Percentiles rank a stretch among this genome's conserved stretches.
phyloP scores from a whole-genome alignment of 2,888 invertebrate genomes.

The Halictus quadricinctus region DNA sequence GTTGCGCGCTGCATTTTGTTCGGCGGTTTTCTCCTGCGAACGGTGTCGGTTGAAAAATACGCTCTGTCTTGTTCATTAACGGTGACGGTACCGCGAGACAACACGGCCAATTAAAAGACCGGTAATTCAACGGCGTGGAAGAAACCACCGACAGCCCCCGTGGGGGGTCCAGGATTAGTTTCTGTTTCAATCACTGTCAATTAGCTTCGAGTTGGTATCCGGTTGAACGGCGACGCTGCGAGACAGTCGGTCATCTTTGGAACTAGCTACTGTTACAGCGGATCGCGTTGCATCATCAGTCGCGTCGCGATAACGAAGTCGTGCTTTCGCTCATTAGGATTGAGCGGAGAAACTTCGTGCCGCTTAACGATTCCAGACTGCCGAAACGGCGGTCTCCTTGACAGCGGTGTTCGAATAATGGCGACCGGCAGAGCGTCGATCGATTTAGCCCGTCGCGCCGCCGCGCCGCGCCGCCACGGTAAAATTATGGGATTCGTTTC shows the following conservation, averaged over 20 bases:
- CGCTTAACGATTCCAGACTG: conserved; percentile 54
- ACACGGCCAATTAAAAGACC: not conserved
- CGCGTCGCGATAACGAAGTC: conserved; percentile 70
- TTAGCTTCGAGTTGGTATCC: conserved; percentile 60
- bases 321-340: conserved; percentile 74
- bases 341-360: conserved; percentile 45
- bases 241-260: conserved; percentile 58
- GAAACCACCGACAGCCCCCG: not conserved
- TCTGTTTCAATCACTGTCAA: conserved; percentile 63
- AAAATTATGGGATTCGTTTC: conserved; percentile 9
- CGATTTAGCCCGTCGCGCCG: not conserved
- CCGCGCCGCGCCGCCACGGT: not conserved
- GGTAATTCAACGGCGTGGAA: not conserved
- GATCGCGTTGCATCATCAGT: conserved; percentile 70
- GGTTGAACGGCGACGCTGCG: conserved; percentile 42
- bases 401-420: conserved; percentile 7
- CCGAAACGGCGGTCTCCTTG: not conserved
- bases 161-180: not conserved
- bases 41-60: not conserved
- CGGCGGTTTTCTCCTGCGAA: not conserved
- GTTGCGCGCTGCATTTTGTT: not conserved
- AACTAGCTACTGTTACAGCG: conserved; percentile 69
- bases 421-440: not conserved
- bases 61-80: not conserved
- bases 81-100: not conserved